Evolutionary conservation across 2,797 vertebrate species (phyloP), one percentile per base, ranked within the genome.

Genomic region (Sciurus carolinensis): DNA sequence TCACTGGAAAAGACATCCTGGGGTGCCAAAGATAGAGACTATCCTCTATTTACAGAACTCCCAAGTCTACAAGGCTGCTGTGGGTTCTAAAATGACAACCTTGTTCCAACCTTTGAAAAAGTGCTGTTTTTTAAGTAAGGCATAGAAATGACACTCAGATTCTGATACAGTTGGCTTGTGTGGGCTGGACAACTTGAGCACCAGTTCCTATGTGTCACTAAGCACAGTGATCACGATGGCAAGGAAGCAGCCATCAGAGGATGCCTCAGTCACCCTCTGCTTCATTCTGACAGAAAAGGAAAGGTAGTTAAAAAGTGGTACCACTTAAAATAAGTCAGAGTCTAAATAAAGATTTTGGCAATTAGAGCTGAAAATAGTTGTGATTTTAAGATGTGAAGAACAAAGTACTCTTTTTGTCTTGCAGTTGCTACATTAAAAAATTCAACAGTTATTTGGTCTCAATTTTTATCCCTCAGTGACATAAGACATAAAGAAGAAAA

Each of bases 301-400:
- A 83, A 83, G 47, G 50, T 75, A 80, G 81, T 59, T 36, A n/a
- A 85, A 93, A 69, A 39, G 82, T 97, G 88, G 95, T 17, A 67
- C 5, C 90, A 50, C 77, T 83, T 94, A 91, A 98, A 97, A 96
- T 92, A 97, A 95, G 88, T 52, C 77, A 73, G 66, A 69, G 75
- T 82, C 54, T 90, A 93, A 95, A 97, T 95, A 75, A 24, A 97
- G 84, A 39, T 4, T 95, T 96, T 64, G 88, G 90, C 95, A 96
- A 81, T 92, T 39, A 50, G 52, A 91, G 24, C 71, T 93, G 67
- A 87, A 81, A n/a, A 87, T 79, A 30, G 13, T 54, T 94, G 44
- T 90, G 39, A 90, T 86, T 42, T 80, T 86, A 79, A 91, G 83
- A 85, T 80, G 62, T 57, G 1, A 89, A 44, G 54, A 89, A 89